Percentiles rank a stretch among this genome's conserved stretches.
Conservation (phyloP, 2,797 vertebrate species). For the Rousettus madagascariensis region DNA sequence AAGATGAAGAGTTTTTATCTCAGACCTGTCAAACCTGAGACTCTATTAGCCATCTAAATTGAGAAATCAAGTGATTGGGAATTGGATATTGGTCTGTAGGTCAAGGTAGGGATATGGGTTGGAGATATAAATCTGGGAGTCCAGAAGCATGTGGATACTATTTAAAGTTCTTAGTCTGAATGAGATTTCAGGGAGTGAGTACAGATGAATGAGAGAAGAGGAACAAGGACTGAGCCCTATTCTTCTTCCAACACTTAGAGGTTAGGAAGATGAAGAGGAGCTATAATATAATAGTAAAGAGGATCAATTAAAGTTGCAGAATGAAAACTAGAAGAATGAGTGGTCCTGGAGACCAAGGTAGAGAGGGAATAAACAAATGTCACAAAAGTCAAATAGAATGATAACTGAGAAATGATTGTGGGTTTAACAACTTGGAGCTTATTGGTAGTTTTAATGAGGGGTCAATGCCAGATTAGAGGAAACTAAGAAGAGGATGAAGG, state of each 20-base stretch:
- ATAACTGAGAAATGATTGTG: neutral
- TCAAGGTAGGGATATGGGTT: neutral
- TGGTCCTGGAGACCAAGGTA: neutral
- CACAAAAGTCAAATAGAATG: neutral
- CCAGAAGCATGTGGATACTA: neutral
- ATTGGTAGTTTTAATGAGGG: neutral
- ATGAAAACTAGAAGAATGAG: neutral
- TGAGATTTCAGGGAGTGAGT: neutral
- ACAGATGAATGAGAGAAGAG: neutral
- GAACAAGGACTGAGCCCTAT: neutral
- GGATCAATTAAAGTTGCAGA: neutral
- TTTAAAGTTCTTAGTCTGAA: neutral
- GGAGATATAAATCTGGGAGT: neutral
- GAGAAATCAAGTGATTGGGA: neutral
- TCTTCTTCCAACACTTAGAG: neutral
- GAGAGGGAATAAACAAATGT: neutral
- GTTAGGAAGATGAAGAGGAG: neutral
- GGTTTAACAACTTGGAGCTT: neutral
- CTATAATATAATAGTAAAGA: neutral
- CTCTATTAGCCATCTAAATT: neutral
- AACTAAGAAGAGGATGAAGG: neutral
- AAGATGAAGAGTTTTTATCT: neutral
- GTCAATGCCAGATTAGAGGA: neutral
- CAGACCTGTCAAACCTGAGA: neutral
- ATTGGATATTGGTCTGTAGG: neutral